Conservation (phyloP, 2,797 vertebrate species). For the Sitta carolinensis region DNA sequence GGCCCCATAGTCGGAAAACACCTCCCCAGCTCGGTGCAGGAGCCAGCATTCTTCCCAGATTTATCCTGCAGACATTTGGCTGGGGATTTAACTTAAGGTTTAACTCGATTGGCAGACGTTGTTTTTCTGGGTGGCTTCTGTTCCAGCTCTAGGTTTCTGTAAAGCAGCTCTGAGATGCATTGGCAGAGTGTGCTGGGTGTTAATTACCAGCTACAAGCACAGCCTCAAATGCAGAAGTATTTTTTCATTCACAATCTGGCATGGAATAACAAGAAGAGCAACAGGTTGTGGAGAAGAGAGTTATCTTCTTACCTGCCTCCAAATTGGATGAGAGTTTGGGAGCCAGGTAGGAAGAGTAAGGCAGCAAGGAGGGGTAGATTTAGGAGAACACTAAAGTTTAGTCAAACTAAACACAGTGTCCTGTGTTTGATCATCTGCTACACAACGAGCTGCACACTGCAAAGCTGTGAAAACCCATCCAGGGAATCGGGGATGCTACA, state of each 20-base stretch:
- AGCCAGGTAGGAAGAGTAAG: background rate
- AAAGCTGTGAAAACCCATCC: background rate
- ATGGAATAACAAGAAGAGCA: background rate
- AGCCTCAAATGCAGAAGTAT: background rate
- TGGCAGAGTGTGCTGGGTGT: slow-evolving; percentile 32
- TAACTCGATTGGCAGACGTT: slow-evolving; percentile 39
- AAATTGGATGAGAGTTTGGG: background rate
- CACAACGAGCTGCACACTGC: background rate
- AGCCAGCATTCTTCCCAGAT: slow-evolving; percentile 5
- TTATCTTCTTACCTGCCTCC: background rate
- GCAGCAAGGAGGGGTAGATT: background rate
- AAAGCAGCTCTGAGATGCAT: slow-evolving; percentile 13
- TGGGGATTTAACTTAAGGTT: slow-evolving; percentile 41
- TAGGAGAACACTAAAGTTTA: background rate
- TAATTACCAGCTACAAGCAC: slow-evolving; percentile 54
- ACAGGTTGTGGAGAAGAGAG: background rate
- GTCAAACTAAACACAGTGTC: background rate
- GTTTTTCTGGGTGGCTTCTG: slow-evolving; percentile 22
- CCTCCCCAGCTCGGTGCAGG: slow-evolving; percentile 9
- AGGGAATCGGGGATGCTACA: background rate
- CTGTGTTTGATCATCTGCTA: background rate
- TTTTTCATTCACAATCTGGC: slow-evolving; percentile 52
- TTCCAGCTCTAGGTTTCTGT: slow-evolving; percentile 44
- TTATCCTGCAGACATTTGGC: slow-evolving; percentile 44
- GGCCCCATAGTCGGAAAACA: background rate